phyloP scores from a whole-genome alignment of 2,888 invertebrate genomes.

The Cheilosia vernalis region DNA sequence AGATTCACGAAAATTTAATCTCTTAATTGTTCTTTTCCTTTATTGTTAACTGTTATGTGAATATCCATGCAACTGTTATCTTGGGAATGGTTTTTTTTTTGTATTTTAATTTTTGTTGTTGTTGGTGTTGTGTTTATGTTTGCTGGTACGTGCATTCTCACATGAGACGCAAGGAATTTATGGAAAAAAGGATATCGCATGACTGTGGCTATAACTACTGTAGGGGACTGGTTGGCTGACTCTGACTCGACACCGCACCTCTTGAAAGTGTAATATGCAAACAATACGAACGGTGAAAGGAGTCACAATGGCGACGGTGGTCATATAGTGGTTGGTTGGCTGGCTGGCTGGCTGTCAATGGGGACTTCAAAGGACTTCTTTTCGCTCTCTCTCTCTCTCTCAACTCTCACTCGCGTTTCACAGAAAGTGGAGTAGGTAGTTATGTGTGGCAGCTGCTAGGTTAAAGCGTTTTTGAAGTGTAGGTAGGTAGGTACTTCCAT shows the following conservation, averaged over 20 bases:
- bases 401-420: neutral
- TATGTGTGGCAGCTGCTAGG: conserved; percentile 32
- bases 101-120: conserved; percentile 14
- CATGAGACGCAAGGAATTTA: conserved; percentile 70
- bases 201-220: conserved; percentile 68
- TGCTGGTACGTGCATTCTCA: conserved; percentile 41
- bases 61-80: conserved; percentile 70
- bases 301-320: conserved; percentile 53
- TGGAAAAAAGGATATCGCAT: conserved; percentile 73
- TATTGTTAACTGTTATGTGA: conserved; percentile 72
- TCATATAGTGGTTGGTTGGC: conserved; percentile 6
- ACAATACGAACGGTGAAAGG: conserved; percentile 48
- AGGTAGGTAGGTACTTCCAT: too few species aligned
- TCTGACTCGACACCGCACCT: conserved; percentile 61
- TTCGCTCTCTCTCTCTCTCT: neutral
- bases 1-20: conserved; percentile 74
- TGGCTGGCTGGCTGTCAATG: conserved; percentile 40
- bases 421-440: neutral
- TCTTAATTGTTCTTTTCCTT: conserved; percentile 74
- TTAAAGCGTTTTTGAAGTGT: conserved; percentile 51
- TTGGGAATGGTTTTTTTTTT: conserved; percentile 50
- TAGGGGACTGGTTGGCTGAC: conserved; percentile 41
- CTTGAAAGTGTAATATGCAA: conserved; percentile 60
- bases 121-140: neutral
- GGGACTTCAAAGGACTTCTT: conserved; percentile 6